Evolutionary conservation across 1,140 invertebrate species (phyloP), one percentile per base, ranked within the genome.

Genomic region (Drosophila tropicalis): DNA sequence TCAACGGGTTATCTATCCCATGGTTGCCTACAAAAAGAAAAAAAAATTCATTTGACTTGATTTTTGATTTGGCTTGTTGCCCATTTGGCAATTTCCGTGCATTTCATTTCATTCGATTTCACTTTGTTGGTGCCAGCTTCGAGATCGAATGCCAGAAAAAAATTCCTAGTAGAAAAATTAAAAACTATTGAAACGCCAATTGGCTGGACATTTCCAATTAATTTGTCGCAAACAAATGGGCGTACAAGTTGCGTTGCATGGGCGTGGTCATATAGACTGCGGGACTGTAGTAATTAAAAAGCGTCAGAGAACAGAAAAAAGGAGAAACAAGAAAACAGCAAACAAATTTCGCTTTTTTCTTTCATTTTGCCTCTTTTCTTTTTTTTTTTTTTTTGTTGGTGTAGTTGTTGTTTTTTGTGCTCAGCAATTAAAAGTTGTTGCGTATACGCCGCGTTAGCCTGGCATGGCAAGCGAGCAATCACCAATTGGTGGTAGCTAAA

Each of bases 281-380:
- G 51, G 66, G 58, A 70, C 76, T 78, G 55, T 72, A 70, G 84
- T 89, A 87, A 87, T 87, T 89, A 87, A 87, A 87, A 87, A 60
- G 67, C 76, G 54, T 51, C 83, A 67, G 44, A 51, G 19, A 64
- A 60, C 64, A 58, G 56, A 68, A 62, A 15, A 40, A 44, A 19
- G 1, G 22, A 41, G 51, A 10, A 69, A 47, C 47, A 40, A 34
- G 22, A 40, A 57, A 22, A 41, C 68, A 55, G 57, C 58, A 32
- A 62, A 63, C 36, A 56, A 62, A 62, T 61, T 69, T 63, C 47
- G 60, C 56, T 19, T 61, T 39, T 63, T 44, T 56, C 13, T 13
- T 29, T 29, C 29, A 7, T 3, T 41, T 57, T 32, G 32, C 32
- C 32, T 34, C 32, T 41, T 44, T 54, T 6, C 29, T 29, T 6